Base-by-base conservation (phyloP, 1,140 invertebrate genomes). In the Meloidogyne chitwoodi region DNA sequence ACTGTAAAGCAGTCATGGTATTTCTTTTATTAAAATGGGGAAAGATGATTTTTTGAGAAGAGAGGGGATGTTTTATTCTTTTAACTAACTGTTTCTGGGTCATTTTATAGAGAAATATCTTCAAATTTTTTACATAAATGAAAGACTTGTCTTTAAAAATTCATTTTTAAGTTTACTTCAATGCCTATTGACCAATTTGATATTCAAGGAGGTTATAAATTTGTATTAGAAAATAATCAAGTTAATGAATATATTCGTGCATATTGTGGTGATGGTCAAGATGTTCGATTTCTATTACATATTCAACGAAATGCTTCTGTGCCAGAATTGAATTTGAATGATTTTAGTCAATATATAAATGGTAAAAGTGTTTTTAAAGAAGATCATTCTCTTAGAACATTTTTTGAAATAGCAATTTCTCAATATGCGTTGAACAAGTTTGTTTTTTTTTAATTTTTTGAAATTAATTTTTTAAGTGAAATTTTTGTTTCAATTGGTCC, bases 371-470 rank as follows among this genome's bases (percentile, higher is more conserved):
- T 80, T 4, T 78, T 68, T 34, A 64, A 70, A 31, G 77, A 78
- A 41, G 76, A 78, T 72, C 78, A 75, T 12, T 79, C 76, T 34
- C 19, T 78, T 8, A 41, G 77, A 27, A 78, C 77, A 22, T 78
- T 78, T 19, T 61, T 78, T 29, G 77, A 78, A 29, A 78, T 78
- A 34, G 76, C 78, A 0, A 80, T 72, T 12, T 29, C 77, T 2
- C 77, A 78, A 34, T 78, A 31, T 56, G 77, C 78, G 4, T 34
- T 78, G 3, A 78, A 78, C 67, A 80, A 80, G 78, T 80, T 38
- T 31, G 78, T 68, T 31, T 26, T 62, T 64, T 27, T 31, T 2
- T 61, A 48, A 48, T 56, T 56, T n/a, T 4, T n/a, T n/a, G n/a
- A 56, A n/a, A 5, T 22, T 56, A 31, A n/a, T 12, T n/a, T 38